Evolutionary conservation across 30 jellyfish, hydroid and myxozoan species (phyloP), one percentile per base, ranked within the genome.

Genomic region (Rhopilema esculentum): DNA sequence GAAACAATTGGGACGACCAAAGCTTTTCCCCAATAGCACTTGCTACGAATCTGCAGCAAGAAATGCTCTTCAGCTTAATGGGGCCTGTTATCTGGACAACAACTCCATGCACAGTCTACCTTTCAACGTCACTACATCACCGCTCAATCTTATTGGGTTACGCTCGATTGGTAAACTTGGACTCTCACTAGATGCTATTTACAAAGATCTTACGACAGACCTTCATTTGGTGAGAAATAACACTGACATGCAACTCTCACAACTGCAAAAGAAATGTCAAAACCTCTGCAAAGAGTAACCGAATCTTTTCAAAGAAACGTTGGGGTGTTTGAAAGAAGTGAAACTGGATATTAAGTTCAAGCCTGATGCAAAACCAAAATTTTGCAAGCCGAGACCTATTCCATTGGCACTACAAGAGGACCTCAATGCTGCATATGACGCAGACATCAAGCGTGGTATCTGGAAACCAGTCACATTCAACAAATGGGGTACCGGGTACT

Each of bases 41-140:
- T 73, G 84, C 84, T 73, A 73, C 27, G 75, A 73, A 73, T 73
- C 84, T 73, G 84, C 84, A 31, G 33, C 84, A 31, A 50, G 84
- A 73, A 33, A 28, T 73, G 27, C 84, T 73, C 76, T 29, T 28
- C 75, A 73, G 76, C 31, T 27, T 73, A 73, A 6, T 31, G 84
- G 84, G 30, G 33, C 75, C 28, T 73, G 84, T 33, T 73, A 73
- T 73, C n/a, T 73, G 69, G 84, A 29, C 23, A 50, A 31, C 84
- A 73, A 73, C 84, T 33, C 33, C 77, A n/a, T n/a, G n/a, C n/a
- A 73, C 84, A 73, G 31, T 50, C 27, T 73, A 73, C 84, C 75
- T 8, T 68, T 31, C 84, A 73, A 73, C 76, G 31, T 28, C 31
- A 29, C 84, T 27, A 29, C 29, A 50, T 73, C 84, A 28, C 77